Percentiles rank a stretch among this genome's conserved stretches.
Conservation (phyloP, 2,113 vertebrate genomes). For the Camelus dromedarius region DNA sequence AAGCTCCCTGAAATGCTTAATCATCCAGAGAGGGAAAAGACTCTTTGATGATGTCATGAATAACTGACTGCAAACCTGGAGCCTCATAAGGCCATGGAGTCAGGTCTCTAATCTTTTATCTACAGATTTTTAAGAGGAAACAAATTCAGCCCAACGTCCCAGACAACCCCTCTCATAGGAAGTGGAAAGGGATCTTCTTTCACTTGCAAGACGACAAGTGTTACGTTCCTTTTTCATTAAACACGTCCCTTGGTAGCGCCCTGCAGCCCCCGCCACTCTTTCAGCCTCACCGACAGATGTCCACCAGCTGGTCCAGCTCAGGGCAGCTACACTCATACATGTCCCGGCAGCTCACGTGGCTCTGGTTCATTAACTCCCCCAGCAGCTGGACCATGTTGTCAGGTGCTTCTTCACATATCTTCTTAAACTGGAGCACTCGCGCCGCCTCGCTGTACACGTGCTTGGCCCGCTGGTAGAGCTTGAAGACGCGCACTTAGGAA, state of each 20-base stretch:
- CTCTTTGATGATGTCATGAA: constrained; percentile 65
- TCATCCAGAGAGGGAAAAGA: constrained; percentile 49
- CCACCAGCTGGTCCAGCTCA: constrained; percentile 95
- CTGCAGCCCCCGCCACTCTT: not conserved
- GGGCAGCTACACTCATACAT: constrained; percentile 97
- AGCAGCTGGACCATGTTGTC: constrained; percentile 88
- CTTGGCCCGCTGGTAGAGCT: constrained; percentile 94
- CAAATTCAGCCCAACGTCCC: constrained; percentile 72
- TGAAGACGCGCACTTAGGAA: constrained; percentile 91
- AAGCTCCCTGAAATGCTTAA: constrained; percentile 60
- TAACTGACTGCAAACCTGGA: constrained; percentile 73
- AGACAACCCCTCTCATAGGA: constrained; percentile 70
- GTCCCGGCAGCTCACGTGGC: constrained; percentile 96
- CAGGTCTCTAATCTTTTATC: constrained; percentile 69
- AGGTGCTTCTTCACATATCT: constrained; percentile 91
- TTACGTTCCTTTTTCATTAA: constrained; percentile 63
- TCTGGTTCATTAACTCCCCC: constrained; percentile 97
- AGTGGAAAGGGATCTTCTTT: constrained; percentile 72
- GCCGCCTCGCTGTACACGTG: constrained; percentile 97
- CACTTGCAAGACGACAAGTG: constrained; percentile 77
- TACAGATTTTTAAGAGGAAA: constrained; percentile 64
- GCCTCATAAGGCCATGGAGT: constrained; percentile 72
- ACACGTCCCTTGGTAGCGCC: not conserved
- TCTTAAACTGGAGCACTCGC: constrained; percentile 93
- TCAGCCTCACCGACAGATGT: constrained; percentile 95